phyloP scores from a whole-genome alignment of 2,797 vertebrate genomes.

The Pipistrellus pygmaeus region DNA sequence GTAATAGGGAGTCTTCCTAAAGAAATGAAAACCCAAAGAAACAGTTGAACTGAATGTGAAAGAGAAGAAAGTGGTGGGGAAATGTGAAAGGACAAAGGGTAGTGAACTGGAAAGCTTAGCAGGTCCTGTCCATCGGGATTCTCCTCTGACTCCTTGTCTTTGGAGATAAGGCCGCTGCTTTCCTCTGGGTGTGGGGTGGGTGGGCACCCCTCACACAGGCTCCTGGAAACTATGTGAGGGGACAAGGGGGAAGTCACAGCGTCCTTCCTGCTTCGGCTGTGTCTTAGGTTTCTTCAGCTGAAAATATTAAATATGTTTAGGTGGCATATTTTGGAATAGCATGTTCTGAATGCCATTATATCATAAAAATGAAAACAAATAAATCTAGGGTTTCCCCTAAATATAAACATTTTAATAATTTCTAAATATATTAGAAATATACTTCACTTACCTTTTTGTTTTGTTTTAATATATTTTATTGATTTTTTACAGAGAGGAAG shows the following conservation, averaged over 20 bases:
- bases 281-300: neutral
- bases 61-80: neutral
- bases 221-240: neutral
- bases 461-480: no score
- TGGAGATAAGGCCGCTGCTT: neutral
- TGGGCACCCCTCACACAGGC: no score
- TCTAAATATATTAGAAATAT: slow-evolving; percentile 34
- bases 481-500: no score
- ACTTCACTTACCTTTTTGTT: slow-evolving; percentile 12
- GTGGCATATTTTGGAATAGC: neutral
- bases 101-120: neutral
- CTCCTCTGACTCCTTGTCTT: neutral
- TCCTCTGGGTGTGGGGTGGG: neutral
- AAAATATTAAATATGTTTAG: neutral
- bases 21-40: neutral
- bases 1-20: neutral
- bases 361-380: slow-evolving; percentile 44
- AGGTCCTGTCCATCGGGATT: neutral
- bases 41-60: neutral
- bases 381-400: slow-evolving; percentile 23
- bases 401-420: slow-evolving; percentile 54
- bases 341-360: neutral
- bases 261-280: neutral
- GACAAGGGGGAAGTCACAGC: neutral
- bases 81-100: neutral